Base-by-base conservation (phyloP, 2,888 invertebrate species). In the Dasysyrphus tricinctus region DNA sequence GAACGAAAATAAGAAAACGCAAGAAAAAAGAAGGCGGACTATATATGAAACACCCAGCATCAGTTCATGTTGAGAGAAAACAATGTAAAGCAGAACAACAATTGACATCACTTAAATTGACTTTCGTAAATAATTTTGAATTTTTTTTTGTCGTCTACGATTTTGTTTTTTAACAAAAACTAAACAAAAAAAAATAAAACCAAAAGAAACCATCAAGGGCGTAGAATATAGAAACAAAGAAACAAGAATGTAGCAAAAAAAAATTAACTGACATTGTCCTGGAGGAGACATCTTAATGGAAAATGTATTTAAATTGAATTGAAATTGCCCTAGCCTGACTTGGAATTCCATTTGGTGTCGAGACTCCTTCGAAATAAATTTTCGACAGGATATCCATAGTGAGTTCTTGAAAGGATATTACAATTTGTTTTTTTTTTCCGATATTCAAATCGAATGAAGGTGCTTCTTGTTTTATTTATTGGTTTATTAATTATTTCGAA, bases 251-350 rank as follows among this genome's bases (percentile, higher is more conserved):
- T 59, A 54, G 61, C 19, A 3, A 34, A 74, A 67, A 69, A 24
- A 81, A 85, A 80, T 77, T 67, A 80, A 80, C 77, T 80, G 84
- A 74, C 77, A 80, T 85, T 69, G 77, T 85, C 73, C 80, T 77
- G 80, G 70, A 80, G 80, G 63, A 78, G 85, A 85, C 85, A 81
- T 85, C 85, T 85, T 81, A 85, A 85, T 85, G 77, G 85, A 81
- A 81, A 85, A 77, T 81, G 81, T 85, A 85, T 85, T 85, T 85
- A 81, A 85, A 85, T 85, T 85, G 85, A 85, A 81, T 78, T 85
- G 74, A 63, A 72, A 80, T 80, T 85, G 73, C 51, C 84, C 44
- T 67, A 44, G 67, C 59, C 37, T 54, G 56, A 47, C 59, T 24
- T 54, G 56, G 59, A 63, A 65, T 74, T 59, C 32, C 39, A 73